phyloP scores from a whole-genome alignment of 2,888 invertebrate species.

The Parelbella ahira region DNA sequence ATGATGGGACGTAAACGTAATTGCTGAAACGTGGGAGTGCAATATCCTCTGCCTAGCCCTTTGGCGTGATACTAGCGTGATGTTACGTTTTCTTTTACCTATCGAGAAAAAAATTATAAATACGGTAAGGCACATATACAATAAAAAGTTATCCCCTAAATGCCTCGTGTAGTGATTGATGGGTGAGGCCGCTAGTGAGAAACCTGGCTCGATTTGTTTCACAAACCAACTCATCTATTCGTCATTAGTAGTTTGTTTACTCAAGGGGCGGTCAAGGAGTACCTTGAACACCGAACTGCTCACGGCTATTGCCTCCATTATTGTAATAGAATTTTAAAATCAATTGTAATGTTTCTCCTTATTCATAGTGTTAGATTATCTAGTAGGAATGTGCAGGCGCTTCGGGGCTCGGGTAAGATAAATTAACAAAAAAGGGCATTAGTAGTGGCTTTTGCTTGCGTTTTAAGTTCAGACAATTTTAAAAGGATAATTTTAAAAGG shows the following conservation, averaged over 20 bases:
- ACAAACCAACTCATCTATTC: conserved; percentile 38
- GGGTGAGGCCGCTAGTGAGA: conserved; percentile 48
- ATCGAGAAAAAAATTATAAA: background rate
- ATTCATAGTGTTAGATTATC: conserved; percentile 12
- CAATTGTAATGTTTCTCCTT: conserved; percentile 22
- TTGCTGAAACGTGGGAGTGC: too few species aligned
- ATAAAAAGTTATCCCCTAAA: conserved; percentile 20
- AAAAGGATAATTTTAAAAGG: too few species aligned
- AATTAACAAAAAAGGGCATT: conserved; percentile 7
- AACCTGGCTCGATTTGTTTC: conserved; percentile 50
- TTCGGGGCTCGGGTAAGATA: background rate
- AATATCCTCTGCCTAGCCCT: too few species aligned
- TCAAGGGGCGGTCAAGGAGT: conserved; percentile 32
- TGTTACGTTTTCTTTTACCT: too few species aligned
- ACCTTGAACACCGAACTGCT: conserved; percentile 12
- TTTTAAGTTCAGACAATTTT: too few species aligned
- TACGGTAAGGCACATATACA: conserved; percentile 8
- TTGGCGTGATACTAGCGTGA: too few species aligned
- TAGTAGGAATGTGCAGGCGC: conserved; percentile 11
- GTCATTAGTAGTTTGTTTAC: conserved; percentile 53
- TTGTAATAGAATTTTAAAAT: conserved; percentile 24
- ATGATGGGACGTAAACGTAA: too few species aligned
- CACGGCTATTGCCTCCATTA: conserved; percentile 16
- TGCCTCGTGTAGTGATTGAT: conserved; percentile 51
- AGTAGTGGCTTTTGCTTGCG: too few species aligned